These are phyloP conservation scores for Pavo muticus DNA, from an alignment of 2,113 vertebrate species.

Conservation along the genomic window DNA sequence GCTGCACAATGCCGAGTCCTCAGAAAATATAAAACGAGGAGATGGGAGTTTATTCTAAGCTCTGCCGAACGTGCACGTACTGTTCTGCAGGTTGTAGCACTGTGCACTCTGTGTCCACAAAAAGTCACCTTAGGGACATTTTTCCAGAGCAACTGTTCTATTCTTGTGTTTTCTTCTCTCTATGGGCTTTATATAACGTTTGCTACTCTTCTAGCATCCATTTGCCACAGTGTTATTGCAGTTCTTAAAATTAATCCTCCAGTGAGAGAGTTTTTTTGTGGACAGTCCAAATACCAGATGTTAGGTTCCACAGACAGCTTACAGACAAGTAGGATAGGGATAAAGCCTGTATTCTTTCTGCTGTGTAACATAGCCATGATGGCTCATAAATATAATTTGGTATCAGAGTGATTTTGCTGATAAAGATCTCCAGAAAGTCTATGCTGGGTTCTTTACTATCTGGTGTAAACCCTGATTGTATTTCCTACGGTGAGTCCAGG, in stretches of 20 bases:
- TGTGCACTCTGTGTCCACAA: neutral
- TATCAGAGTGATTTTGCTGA: neutral
- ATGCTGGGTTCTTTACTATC: neutral
- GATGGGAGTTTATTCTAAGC: neutral
- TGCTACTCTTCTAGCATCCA: neutral
- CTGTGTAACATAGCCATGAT: neutral
- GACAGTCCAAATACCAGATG: neutral
- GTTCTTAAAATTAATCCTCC: neutral
- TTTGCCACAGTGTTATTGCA: neutral
- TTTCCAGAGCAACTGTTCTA: neutral
- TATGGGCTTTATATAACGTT: constrained; percentile 33
- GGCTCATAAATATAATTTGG: neutral
- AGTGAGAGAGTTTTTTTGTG: neutral
- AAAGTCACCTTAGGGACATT: neutral
- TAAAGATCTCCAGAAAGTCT: neutral
- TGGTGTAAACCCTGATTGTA: neutral
- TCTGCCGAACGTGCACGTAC: neutral
- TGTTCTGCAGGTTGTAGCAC: neutral
- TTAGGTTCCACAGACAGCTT: neutral
- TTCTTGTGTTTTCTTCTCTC: neutral
- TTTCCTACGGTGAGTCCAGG: neutral
- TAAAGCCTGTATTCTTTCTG: neutral
- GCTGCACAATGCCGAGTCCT: neutral
- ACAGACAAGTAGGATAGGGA: neutral
- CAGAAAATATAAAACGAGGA: neutral